A percentile compares a stretch with the other conserved stretches of the same genome.
phyloP scores from a whole-genome alignment of 2,113 vertebrate genomes.

The Nymphicus hollandicus region DNA sequence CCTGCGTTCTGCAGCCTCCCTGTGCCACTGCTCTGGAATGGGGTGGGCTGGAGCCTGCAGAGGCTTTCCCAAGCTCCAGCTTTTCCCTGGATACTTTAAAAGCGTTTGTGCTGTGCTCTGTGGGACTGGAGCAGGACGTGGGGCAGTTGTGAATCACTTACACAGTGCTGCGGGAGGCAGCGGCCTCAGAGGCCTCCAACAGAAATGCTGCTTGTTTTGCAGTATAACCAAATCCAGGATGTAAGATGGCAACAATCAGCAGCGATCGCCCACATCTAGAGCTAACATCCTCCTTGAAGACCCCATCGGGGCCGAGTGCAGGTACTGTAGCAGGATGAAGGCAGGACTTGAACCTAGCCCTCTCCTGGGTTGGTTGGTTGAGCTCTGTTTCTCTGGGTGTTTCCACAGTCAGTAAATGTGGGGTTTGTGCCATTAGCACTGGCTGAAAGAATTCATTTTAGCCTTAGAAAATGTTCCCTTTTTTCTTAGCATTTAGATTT shows the following conservation, averaged over 20 bases:
- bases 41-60: background rate
- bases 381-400: background rate
- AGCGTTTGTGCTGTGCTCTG: background rate
- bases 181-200: fast-evolving
- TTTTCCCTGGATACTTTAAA: background rate
- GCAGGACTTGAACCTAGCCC: fast-evolving
- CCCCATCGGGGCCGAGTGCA: fast-evolving
- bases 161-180: background rate
- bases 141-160: background rate
- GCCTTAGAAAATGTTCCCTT: background rate
- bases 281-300: too few relatives aligned
- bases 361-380: background rate
- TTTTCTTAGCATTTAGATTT: background rate
- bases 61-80: background rate
- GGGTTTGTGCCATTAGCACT: background rate
- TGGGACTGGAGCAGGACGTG: background rate
- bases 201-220: background rate
- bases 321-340: background rate
- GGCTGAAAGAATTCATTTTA: background rate
- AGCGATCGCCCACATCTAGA: background rate
- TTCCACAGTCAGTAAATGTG: fast-evolving
- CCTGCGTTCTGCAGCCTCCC: background rate
- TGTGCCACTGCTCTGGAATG: background rate
- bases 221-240: fast-evolving
- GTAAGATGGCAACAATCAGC: background rate